Evolutionary conservation across 2,113 vertebrate species (phyloP).

Genomic region (Cercocebus atys): DNA sequence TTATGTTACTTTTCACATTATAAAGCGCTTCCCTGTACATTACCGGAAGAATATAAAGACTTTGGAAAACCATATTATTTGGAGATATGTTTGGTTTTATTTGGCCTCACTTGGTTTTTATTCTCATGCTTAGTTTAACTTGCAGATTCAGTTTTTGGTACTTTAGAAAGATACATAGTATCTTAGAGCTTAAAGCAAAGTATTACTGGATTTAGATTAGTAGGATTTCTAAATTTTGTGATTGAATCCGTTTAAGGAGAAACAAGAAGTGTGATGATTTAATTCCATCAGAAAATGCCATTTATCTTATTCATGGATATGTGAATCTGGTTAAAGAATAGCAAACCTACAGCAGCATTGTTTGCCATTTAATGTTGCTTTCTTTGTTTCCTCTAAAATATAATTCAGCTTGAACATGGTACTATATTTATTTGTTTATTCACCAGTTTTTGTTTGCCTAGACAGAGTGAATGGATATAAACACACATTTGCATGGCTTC

Average conservation of each 20-base stretch:
- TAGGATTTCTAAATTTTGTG: neutral
- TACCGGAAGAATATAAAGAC: neutral
- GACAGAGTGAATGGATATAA: neutral
- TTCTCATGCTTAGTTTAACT: neutral
- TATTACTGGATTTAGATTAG: neutral
- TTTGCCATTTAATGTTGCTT: neutral
- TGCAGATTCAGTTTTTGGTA: neutral
- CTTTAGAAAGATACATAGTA: neutral
- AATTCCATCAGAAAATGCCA: neutral
- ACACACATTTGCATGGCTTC: neutral
- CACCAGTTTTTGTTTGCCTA: neutral
- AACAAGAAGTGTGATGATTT: neutral
- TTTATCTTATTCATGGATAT: neutral
- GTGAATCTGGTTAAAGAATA: neutral
- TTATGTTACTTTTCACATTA: neutral
- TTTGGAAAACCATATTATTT: neutral
- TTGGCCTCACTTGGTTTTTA: neutral
- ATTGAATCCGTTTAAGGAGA: neutral
- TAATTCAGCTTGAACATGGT: neutral
- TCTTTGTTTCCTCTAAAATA: neutral
- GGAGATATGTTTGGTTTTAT: neutral
- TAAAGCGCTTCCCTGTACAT: neutral
- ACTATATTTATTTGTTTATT: neutral
- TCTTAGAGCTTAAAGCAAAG: neutral
- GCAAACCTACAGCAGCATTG: neutral